These are phyloP conservation scores for Columba janthina DNA, from an alignment of 2,113 vertebrate species.

Conservation along the genomic window DNA sequence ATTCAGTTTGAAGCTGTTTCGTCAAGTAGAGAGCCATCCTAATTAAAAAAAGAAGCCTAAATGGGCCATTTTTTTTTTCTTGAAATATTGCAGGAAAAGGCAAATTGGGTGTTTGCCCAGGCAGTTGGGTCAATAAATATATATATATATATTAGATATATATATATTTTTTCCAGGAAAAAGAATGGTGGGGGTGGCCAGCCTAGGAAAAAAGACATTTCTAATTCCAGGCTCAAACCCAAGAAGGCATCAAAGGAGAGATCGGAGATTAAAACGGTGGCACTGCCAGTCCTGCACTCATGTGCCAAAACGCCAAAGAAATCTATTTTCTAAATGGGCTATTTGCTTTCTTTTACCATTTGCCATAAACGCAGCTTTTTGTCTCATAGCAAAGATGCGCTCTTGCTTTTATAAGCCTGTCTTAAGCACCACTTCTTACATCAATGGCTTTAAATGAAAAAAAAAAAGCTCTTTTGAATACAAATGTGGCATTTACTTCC, in stretches of 20 bases:
- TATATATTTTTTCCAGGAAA: not conserved
- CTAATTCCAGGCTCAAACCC: not conserved
- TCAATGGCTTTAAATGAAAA: slow-evolving; percentile 54
- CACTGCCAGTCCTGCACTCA: no score
- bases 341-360: slow-evolving; percentile 39
- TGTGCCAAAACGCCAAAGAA: not conserved
- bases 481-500: slow-evolving; percentile 71
- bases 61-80: not conserved
- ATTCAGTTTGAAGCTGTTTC: not conserved
- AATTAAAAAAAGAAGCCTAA: not conserved
- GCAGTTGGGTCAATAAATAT: not conserved
- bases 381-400: not conserved
- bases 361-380: not conserved
- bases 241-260: not conserved
- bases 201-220: not conserved
- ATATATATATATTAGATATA: no score
- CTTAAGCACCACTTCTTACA: slow-evolving; percentile 59
- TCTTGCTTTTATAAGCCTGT: slow-evolving; percentile 38
- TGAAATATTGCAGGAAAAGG: not conserved
- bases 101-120: not conserved
- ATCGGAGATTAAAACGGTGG: not conserved
- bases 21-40: not conserved
- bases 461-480: slow-evolving; percentile 62
- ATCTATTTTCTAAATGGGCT: slow-evolving; percentile 2
- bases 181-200: not conserved